Evolutionary conservation across 1,140 invertebrate genomes (phyloP).

Genomic region (Drosophila novamexicana): DNA sequence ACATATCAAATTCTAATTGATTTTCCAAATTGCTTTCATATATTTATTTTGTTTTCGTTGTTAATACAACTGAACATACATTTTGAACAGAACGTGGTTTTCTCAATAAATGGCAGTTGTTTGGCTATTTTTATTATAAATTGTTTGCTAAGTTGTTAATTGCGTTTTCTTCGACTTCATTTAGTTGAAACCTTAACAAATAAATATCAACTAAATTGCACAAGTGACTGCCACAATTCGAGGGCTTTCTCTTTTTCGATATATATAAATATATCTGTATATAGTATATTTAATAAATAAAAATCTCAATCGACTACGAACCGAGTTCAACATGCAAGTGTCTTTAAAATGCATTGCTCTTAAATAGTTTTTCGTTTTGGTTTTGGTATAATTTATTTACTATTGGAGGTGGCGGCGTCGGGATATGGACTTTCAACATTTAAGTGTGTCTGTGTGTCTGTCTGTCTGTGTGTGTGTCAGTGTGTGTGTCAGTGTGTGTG

Average conservation of each 20-base stretch:
- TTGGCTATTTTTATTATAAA: conserved; percentile 67
- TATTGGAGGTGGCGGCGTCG: conserved; percentile 57
- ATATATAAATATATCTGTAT: conserved; percentile 18
- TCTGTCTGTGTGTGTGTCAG: no score
- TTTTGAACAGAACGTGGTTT: conserved; percentile 62
- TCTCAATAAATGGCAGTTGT: conserved; percentile 79
- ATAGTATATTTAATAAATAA: conserved; percentile 31
- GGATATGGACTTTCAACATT: conserved; percentile 50
- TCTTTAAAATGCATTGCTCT: conserved; percentile 35
- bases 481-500: no score
- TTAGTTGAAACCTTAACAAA: conserved; percentile 69
- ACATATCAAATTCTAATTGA: conserved; percentile 70
- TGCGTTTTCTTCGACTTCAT: conserved; percentile 10
- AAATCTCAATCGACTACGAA: conserved; percentile 45
- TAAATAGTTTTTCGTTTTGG: conserved; percentile 28
- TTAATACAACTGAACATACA: conserved; percentile 67
- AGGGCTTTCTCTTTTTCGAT: neutral
- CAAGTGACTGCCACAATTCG: conserved; percentile 69
- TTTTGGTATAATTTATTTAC: conserved; percentile 27
- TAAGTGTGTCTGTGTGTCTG: conserved; percentile 8
- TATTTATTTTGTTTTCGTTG: conserved; percentile 29
- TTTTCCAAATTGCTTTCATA: conserved; percentile 47
- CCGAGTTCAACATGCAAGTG: conserved; percentile 35
- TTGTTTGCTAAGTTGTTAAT: conserved; percentile 41
- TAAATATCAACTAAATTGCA: conserved; percentile 52